Evolutionary conservation across 2,113 vertebrate species (phyloP), one percentile per base, ranked within the genome.

Genomic region (Sterna hirundo): DNA sequence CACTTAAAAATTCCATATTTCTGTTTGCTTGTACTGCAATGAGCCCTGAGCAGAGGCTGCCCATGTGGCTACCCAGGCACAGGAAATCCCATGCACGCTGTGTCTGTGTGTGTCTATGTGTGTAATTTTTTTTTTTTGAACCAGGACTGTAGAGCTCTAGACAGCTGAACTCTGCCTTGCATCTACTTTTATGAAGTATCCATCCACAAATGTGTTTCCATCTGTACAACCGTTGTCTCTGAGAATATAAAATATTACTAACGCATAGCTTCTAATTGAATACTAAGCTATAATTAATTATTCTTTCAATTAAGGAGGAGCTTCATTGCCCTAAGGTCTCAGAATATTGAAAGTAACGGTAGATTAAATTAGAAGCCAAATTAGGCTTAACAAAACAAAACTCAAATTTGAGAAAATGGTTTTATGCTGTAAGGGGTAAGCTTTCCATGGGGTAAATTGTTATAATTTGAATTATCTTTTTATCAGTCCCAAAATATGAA

Each of bases 321-420:
- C 27, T 79, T 87, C 5, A 7, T 55, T 84, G 77, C 29, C 38
- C 26, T 85, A 68, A 89, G 5, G 87, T 72, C 6, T 87, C 30
- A 74, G 83, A 89, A 82, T 78, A 60, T 70, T 91, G 40, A 25
- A 89, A 72, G 26, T 40, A 83, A 95, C 36, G 72, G 57, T 34
- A 84, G 47, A 60, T 89, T 84, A 51, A 92, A 75, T 84, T 81
- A 81, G 86, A 91, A 91, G 32, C 14, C 60, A 88, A 44, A 61
- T 52, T 72, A 79, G 54, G 34, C n/a, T 88, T 88, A 91, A 83
- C 40, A 85, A 85, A 88, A 83, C 34, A 82, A 87, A 95, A 87
- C 54, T 85, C 3, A 72, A 29, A 80, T 72, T 75, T 47, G 49
- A 85, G 70, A 49, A 83, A 87, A 79, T 61, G 19, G 8, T 22